phyloP scores from a whole-genome alignment of 2,888 invertebrate species.

The Buathra laborator region DNA sequence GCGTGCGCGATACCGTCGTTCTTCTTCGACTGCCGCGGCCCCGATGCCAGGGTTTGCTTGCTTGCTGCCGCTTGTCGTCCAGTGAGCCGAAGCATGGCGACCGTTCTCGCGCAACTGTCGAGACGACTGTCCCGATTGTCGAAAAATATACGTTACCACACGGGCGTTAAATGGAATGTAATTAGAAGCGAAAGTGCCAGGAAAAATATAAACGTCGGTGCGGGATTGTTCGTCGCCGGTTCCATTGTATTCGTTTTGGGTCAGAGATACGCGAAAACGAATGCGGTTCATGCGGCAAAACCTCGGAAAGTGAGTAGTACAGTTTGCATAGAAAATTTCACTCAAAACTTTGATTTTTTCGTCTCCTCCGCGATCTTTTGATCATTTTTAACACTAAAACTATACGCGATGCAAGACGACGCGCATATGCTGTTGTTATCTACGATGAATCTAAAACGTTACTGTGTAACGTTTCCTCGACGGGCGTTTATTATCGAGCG shows the following conservation, averaged over 20 bases:
- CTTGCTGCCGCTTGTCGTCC: conserved; percentile 71
- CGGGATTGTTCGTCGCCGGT: conserved; percentile 83
- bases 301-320: conserved; percentile 85
- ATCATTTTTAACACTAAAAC: background rate
- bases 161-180: conserved; percentile 71
- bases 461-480: conserved; percentile 11
- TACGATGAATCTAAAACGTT: conserved; percentile 42
- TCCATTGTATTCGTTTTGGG: conserved; percentile 85
- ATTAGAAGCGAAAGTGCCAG: conserved; percentile 71
- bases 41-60: too few species aligned
- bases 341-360: background rate
- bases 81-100: conserved; percentile 81
- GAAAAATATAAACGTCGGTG: conserved; percentile 74
- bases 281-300: conserved; percentile 86
- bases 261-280: conserved; percentile 84
- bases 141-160: conserved; percentile 75
- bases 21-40: conserved; percentile 31
- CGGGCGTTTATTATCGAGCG: conserved; percentile 58
- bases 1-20: conserved; percentile 64
- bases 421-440: conserved; percentile 43
- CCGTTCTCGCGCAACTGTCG: conserved; percentile 72
- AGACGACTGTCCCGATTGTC: conserved; percentile 75
- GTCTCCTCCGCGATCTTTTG: background rate
- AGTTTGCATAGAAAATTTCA: conserved; percentile 19
- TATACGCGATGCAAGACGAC: conserved; percentile 28